Conservation (phyloP, 2,888 invertebrate species). For the Drosophila recens region DNA sequence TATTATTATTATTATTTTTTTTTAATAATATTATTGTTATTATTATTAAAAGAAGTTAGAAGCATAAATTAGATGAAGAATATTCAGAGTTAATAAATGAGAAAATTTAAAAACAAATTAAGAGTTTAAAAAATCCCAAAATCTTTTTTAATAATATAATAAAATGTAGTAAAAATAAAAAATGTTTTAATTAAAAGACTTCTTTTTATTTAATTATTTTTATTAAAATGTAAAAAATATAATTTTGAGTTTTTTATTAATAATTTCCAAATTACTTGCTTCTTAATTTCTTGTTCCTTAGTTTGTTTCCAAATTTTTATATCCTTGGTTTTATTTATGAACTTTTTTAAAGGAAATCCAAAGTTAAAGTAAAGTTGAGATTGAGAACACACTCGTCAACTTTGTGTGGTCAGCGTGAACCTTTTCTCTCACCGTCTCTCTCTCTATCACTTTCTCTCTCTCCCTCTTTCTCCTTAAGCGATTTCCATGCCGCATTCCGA, state of each 20-base stretch:
- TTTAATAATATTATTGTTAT: no score
- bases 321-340: not conserved
- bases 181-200: no score
- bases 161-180: no score
- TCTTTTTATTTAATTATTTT: no score
- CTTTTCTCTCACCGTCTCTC: conserved; percentile 27
- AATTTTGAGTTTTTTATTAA: no score
- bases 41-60: no score
- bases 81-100: no score
- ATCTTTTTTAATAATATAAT: no score
- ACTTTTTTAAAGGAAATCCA: not conserved
- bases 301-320: not conserved
- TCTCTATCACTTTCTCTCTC: conserved; percentile 15
- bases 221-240: no score
- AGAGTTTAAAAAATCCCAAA: no score
- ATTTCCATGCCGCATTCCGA: conserved; percentile 59
- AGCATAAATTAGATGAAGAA: not conserved
- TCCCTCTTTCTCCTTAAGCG: not conserved
- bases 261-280: not conserved
- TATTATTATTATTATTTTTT: no score
- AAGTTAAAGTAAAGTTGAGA: not conserved
- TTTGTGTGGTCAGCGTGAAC: conserved; percentile 43
- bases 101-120: no score
- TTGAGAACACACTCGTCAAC: conserved; percentile 3
- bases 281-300: not conserved